Percentiles rank a stretch among this genome's conserved stretches.
These are phyloP conservation scores for Dicyrtoma fusca DNA, from an alignment of 2,888 invertebrate species.

Conservation along the genomic window DNA sequence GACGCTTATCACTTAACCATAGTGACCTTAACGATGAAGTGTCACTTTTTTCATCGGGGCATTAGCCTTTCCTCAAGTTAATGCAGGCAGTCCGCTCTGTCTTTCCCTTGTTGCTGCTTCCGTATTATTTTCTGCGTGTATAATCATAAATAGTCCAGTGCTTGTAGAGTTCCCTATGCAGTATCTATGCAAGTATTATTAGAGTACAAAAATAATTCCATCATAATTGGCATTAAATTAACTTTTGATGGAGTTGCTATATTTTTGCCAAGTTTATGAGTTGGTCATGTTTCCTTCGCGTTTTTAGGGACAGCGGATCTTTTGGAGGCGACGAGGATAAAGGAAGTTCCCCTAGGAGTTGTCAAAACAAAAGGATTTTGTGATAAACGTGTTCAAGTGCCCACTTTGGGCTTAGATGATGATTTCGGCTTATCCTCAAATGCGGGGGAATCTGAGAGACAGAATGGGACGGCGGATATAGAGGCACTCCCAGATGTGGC, in stretches of 20 bases:
- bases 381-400: constrained; percentile 60
- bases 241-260: too few relatives aligned
- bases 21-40: constrained; percentile 35
- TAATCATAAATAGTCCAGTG: background rate
- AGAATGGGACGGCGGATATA: background rate
- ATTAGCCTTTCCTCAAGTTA: constrained; percentile 23
- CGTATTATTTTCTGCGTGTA: constrained; percentile 13
- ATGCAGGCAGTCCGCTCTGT: background rate
- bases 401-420: constrained; percentile 18
- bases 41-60: constrained; percentile 34
- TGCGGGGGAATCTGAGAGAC: constrained; percentile 52
- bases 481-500: constrained; percentile 61
- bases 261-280: constrained; percentile 1
- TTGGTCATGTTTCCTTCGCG: background rate
- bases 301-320: constrained; percentile 66
- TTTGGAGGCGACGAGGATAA: constrained; percentile 67
- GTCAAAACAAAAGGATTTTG: constrained; percentile 69
- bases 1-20: constrained; percentile 23
- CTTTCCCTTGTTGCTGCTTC: background rate
- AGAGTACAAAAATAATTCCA: background rate
- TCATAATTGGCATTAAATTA: background rate
- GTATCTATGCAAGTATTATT: too few relatives aligned
- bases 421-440: constrained; percentile 4
- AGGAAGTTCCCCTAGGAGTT: constrained; percentile 69
- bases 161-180: too few relatives aligned